phyloP scores from a whole-genome alignment of 2,113 vertebrate species.

The Crotophaga sulcirostris region DNA sequence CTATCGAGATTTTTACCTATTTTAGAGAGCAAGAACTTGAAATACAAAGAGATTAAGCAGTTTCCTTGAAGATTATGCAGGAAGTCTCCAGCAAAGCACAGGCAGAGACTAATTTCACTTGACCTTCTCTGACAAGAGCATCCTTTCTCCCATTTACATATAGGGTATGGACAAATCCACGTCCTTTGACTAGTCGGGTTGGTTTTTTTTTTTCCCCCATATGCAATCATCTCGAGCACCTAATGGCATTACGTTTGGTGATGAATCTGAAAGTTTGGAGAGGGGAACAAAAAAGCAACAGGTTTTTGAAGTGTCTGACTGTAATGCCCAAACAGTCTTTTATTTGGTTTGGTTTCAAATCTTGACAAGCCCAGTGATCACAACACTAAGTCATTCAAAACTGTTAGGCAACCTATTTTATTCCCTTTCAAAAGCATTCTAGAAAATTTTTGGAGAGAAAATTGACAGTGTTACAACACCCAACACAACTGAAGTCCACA shows the following conservation, averaged over 20 bases:
- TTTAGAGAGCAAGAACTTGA: neutral
- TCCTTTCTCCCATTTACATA: neutral
- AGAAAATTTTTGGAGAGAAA: neutral
- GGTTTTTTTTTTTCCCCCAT: neutral
- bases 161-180: neutral
- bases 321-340: neutral
- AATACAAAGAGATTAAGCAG: neutral
- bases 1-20: neutral
- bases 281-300: neutral
- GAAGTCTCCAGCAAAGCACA: neutral
- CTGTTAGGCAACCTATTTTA: neutral
- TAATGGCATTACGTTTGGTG: neutral
- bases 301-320: neutral
- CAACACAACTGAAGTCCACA: neutral
- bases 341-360: neutral
- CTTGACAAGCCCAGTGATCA: neutral
- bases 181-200: neutral
- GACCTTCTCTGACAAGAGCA: neutral
- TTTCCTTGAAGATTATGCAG: neutral
- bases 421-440: neutral
- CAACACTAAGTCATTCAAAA: neutral
- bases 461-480: neutral
- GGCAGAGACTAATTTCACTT: neutral
- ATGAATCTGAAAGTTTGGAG: neutral
- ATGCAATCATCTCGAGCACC: neutral